Evolutionary conservation across 2,888 invertebrate genomes (phyloP).

Genomic region (Scaptomyza cyrtandrae): DNA sequence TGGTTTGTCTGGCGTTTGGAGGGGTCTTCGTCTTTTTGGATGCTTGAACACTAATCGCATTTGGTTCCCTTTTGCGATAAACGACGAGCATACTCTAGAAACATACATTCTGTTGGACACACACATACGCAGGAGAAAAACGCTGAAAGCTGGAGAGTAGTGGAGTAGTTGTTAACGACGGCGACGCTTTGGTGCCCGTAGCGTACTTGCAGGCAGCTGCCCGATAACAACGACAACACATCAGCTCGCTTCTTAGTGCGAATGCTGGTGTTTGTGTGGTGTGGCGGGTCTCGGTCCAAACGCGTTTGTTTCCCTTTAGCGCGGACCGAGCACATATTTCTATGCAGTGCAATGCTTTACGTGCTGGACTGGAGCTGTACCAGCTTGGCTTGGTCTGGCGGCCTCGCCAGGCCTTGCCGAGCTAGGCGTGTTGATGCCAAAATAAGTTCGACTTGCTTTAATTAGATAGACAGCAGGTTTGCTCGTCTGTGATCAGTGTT

Average conservation of each 20-base stretch:
- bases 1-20: constrained; percentile 1
- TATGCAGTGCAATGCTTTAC: constrained; percentile 76
- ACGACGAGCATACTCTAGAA: constrained; percentile 44
- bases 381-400: constrained; percentile 30
- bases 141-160: background rate
- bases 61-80: constrained; percentile 76
- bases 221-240: constrained; percentile 77
- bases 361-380: constrained; percentile 46
- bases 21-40: constrained; percentile 37
- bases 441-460: background rate
- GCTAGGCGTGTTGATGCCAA: constrained; percentile 19
- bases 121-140: constrained; percentile 21
- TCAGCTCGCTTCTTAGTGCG: constrained; percentile 68
- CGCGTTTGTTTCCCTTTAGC: constrained; percentile 79
- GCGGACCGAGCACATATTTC: constrained; percentile 76
- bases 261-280: constrained; percentile 72
- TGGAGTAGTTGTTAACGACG: constrained; percentile 10
- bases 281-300: constrained; percentile 80
- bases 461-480: constrained; percentile 2
- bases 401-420: constrained; percentile 28
- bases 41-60: constrained; percentile 75
- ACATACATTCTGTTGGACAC: constrained; percentile 20
- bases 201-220: constrained; percentile 77
- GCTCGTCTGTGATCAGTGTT: constrained; percentile 25
- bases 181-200: constrained; percentile 59